Percentiles rank a stretch among this genome's conserved stretches.
phyloP scores from a whole-genome alignment of 1,140 invertebrate species.

The Nasonia vitripennis region DNA sequence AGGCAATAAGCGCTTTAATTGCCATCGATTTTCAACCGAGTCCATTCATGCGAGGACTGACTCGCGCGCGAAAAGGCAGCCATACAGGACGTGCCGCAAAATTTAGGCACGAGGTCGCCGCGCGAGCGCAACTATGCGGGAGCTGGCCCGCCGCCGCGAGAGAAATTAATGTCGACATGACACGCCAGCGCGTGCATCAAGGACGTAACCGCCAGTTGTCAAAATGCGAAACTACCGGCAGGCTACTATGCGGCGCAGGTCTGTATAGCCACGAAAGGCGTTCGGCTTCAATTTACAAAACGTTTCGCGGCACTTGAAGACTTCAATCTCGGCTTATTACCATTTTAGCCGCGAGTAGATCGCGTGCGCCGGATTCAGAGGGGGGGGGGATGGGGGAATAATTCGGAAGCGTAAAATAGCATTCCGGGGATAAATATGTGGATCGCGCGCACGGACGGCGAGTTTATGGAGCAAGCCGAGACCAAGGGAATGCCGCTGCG shows the following conservation, averaged over 20 bases:
- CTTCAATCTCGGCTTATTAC: conserved; percentile 45
- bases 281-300: conserved; percentile 50
- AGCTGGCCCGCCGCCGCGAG: background rate
- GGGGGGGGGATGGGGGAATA: conserved; percentile 17
- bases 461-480: conserved; percentile 30
- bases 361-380: background rate
- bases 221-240: conserved; percentile 62
- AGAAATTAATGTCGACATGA: conserved; percentile 61
- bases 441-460: background rate
- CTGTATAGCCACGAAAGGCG: conserved; percentile 6
- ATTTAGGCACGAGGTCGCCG: background rate
- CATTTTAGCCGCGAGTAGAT: conserved; percentile 25
- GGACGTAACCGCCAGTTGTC: conserved; percentile 66
- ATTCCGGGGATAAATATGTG: conserved; percentile 44
- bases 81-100: background rate
- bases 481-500: background rate
- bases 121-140: too few relatives aligned
- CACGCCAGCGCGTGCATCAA: conserved; percentile 63
- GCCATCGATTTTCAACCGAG: conserved; percentile 5
- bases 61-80: background rate
- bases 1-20: background rate
- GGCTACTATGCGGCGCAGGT: too few relatives aligned
- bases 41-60: background rate
- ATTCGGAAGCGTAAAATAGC: conserved; percentile 43
- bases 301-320: conserved; percentile 34